Percentiles rank a stretch among this genome's conserved stretches.
These are phyloP conservation scores for Okapia johnstoni DNA, from an alignment of 2,113 vertebrate genomes.

Conservation along the genomic window DNA sequence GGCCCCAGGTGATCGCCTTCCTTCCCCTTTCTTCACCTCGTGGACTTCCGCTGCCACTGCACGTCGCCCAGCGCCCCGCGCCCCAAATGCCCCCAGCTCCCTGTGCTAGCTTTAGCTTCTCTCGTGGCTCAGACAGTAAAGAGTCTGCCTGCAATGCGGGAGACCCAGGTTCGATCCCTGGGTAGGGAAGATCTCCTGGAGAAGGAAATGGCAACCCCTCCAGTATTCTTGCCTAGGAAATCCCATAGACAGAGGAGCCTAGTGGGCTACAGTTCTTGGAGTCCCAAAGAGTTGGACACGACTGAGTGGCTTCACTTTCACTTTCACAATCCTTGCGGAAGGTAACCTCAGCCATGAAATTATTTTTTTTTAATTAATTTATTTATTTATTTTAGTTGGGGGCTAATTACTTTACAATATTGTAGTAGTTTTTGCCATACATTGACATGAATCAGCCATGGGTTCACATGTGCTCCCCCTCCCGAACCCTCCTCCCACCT, in stretches of 20 bases:
- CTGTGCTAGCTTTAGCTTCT: neutral
- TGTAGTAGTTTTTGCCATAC: too few relatives aligned
- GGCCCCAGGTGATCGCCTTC: neutral
- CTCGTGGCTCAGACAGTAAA: neutral
- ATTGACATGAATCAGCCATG: too few relatives aligned
- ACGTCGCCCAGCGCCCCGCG: rapidly evolving
- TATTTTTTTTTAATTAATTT: too few relatives aligned
- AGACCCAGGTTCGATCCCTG: neutral
- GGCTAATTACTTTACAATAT: too few relatives aligned
- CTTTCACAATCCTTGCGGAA: rapidly evolving
- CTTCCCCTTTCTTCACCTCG: neutral
- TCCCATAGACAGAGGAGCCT: neutral
- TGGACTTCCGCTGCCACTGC: neutral
- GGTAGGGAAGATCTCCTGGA: neutral
- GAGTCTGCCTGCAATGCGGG: neutral
- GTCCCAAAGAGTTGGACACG: neutral
- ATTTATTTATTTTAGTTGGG: too few relatives aligned
- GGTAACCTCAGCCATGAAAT: neutral
- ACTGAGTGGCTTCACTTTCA: neutral
- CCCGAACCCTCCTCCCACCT: too few relatives aligned
- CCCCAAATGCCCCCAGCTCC: neutral
- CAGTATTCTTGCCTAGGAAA: neutral
- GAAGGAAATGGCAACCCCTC: neutral
- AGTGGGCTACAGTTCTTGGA: neutral
- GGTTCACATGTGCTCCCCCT: too few relatives aligned